Base-by-base conservation (phyloP, 2,797 vertebrate species). In the Anguilla obscura region DNA sequence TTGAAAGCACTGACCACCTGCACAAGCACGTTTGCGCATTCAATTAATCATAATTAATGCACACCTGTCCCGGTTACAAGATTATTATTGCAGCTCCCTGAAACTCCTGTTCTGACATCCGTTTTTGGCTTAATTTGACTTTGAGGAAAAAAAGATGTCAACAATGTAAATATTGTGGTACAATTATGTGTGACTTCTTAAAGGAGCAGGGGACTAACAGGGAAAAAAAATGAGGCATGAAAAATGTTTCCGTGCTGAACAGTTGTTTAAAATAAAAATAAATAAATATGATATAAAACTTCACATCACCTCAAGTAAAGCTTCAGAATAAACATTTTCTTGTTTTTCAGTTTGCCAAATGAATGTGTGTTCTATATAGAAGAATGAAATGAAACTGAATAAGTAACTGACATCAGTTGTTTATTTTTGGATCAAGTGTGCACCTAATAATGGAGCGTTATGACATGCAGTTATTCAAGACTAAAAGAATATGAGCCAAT, bases 1-100 rank as follows among this genome's bases (percentile, higher is more conserved):
- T 82, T 82, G 79, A 82, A 82, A 82, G 79, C 30, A 76, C 33
- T 36, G 12, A 82, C 79, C 79, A 82, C 40, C 79, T 48, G 79
- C 21, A n/a, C 21, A n/a, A 2, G 21, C 7, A 50, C 36, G n/a
- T n/a, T 82, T 82, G 8, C 12, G 14, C 40, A 82, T 82, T 48
- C 21, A 82, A 24, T 50, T 48, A 48, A n/a, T 82, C 21, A 50
- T 50, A 48, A 82, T 50, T 50, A 50, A 82, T 82, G 45, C 24
- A n/a, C 14, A 40, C 50, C 79, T 50, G 21, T 82, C 18, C 45
- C 10, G 74, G 33, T 16, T 79, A 3, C 45, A 48, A 24, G 45
- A 0, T 5, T 82, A 18, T 48, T 82, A 18, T 48, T 82, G 40
- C 79, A 82, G 21, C 10, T 24, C 24, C 45, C 45, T 50, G 40